Base-by-base conservation (phyloP, 2,113 vertebrate genomes). In the Anas platyrhynchos region DNA sequence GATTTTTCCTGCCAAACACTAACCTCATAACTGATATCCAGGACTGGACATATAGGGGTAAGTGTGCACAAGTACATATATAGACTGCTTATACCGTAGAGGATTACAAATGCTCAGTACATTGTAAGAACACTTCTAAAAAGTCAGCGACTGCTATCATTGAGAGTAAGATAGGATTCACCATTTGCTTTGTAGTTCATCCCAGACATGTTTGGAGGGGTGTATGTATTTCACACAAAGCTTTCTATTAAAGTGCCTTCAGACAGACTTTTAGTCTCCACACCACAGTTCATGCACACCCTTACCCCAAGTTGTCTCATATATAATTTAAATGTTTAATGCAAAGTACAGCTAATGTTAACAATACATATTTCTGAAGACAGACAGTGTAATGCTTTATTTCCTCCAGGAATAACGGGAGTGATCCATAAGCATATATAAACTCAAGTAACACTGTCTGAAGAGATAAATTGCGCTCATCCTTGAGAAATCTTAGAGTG, bases 301-400 rank as follows among this genome's bases (percentile, higher is more conserved):
- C 56, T 50, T 31, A 76, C 73, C 89, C 50, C 26, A 22, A 91
- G n/a, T 63, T 11, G 20, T 43, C 89, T 96, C 91, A 96, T 89
- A 21, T 8, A 95, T 97, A 89, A 96, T 97, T 94, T 81, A 95
- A 89, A 91, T 63, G 56, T 94, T 96, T 91, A 96, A 88, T 85
- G 89, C 87, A 94, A 85, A 86, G 58, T 67, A 96, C 95, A 96
- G 90, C 88, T 94, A 62, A 94, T 61, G 78, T 95, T 86, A 73
- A 93, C 83, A 95, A 89, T 73, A 59, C 59, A 16, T 81, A 67
- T 44, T 82, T 95, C 72, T 46, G 77, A 97, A 94, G 86, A 71
- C 74, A 88, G 89, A 85, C 52, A 73, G 38, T 59, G 63, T 92
- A 93, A 95, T 74, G 74, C 63, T 84, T 89, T 73, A 80, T 95